A percentile compares a stretch with the other conserved stretches of the same genome.
These are phyloP conservation scores for Heteromormyrus szaboi DNA, from an alignment of 2,797 vertebrate species.

Conservation along the genomic window DNA sequence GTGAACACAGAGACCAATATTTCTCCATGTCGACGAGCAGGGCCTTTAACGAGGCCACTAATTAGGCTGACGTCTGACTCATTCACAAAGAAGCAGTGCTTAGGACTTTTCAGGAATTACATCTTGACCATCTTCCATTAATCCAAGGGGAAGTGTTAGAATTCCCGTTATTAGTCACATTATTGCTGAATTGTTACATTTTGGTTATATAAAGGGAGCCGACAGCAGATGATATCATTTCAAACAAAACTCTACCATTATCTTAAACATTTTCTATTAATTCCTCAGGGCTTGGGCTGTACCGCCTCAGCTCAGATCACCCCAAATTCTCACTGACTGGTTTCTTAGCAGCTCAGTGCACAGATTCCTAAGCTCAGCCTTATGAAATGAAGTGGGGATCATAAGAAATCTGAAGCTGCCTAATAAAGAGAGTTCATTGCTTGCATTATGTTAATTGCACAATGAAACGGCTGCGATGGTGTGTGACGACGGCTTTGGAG, in stretches of 20 bases:
- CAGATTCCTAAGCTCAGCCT: neutral
- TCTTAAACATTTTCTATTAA: neutral
- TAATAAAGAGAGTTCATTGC: neutral
- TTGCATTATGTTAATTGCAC: neutral
- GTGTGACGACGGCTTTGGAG: neutral
- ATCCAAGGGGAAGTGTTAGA: neutral
- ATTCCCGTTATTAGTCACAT: neutral
- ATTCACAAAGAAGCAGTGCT: neutral
- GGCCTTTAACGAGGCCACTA: neutral
- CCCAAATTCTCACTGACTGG: neutral
- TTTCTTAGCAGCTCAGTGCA: neutral
- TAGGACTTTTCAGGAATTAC: neutral
- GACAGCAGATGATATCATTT: neutral
- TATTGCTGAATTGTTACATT: neutral
- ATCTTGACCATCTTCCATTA: neutral
- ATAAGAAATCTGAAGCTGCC: neutral
- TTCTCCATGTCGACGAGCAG: neutral
- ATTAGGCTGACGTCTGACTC: neutral
- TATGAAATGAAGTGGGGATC: neutral
- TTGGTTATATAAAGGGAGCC: neutral
- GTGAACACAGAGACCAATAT: neutral
- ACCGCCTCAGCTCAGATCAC: neutral
- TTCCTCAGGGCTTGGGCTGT: neutral
- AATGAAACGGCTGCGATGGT: neutral
- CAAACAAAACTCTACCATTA: neutral